These are phyloP conservation scores for Todiramphus saurophagus DNA, from an alignment of 2,113 vertebrate species.

Conservation along the genomic window DNA sequence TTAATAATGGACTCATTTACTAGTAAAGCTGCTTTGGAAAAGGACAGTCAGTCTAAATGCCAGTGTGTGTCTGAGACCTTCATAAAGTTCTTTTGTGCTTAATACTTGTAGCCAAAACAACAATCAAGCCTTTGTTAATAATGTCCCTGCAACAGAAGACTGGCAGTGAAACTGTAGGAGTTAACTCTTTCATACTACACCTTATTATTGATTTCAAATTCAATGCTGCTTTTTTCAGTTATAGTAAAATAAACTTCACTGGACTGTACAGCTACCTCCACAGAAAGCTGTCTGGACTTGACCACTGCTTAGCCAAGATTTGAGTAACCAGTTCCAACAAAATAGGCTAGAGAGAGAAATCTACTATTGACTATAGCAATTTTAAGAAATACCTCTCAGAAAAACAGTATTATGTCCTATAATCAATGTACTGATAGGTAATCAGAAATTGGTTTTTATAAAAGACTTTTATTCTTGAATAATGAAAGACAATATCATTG, in stretches of 20 bases:
- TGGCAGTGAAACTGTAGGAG: background rate
- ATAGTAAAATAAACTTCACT: background rate
- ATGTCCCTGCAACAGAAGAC: background rate
- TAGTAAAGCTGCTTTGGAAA: conserved; percentile 40
- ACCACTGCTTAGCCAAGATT: background rate
- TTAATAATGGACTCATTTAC: conserved; percentile 48
- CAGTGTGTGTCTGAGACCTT: conserved; percentile 13
- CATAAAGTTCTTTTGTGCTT: conserved; percentile 31
- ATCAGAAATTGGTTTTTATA: background rate
- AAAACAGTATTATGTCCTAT: background rate
- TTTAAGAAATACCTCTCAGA: background rate
- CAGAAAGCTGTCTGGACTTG: background rate
- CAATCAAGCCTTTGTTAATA: conserved; percentile 54
- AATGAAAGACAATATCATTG: background rate
- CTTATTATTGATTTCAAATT: background rate
- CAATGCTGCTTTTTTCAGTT: background rate
- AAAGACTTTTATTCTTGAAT: background rate
- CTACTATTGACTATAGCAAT: background rate
- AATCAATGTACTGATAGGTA: background rate
- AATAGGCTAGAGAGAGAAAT: background rate
- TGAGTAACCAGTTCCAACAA: background rate
- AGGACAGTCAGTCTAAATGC: conserved; percentile 34
- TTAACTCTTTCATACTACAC: conserved; percentile 24
- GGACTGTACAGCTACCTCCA: background rate
- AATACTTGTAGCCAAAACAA: conserved; percentile 20